A percentile compares a stretch with the other conserved stretches of the same genome.
Conservation (phyloP, 1,140 invertebrate species). For the Plutomurus gul region DNA sequence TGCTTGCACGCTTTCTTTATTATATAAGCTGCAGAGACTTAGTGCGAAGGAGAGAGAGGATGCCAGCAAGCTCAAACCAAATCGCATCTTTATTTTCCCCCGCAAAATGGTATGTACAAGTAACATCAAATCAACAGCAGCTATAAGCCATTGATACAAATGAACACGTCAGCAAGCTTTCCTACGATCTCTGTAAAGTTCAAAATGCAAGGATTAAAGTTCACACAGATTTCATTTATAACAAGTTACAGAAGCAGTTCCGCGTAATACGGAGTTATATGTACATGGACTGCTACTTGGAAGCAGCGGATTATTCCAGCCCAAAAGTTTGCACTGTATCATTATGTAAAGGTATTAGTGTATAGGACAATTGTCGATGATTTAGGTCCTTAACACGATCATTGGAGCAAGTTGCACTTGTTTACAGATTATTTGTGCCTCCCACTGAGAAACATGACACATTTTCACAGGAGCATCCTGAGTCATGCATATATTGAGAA, state of each 20-base stretch:
- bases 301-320: background rate
- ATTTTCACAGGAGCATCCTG: too few relatives aligned
- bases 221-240: background rate
- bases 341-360: background rate
- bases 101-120: background rate
- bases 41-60: background rate
- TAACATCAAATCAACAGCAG: background rate
- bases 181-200: background rate
- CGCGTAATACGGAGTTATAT: background rate
- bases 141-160: too few relatives aligned
- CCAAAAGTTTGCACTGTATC: background rate
- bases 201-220: background rate
- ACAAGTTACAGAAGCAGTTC: background rate
- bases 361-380: too few relatives aligned
- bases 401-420: too few relatives aligned
- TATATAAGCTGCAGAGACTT: too few relatives aligned
- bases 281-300: background rate
- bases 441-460: too few relatives aligned
- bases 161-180: background rate
- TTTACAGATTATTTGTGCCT: too few relatives aligned
- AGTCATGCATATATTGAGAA: too few relatives aligned
- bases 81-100: background rate
- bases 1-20: too few relatives aligned
- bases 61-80: too few relatives aligned
- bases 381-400: too few relatives aligned